Percentiles rank a stretch among this genome's conserved stretches.
These are phyloP conservation scores for Orientallactaga bullata DNA, from an alignment of 2,113 vertebrate species.

Conservation along the genomic window DNA sequence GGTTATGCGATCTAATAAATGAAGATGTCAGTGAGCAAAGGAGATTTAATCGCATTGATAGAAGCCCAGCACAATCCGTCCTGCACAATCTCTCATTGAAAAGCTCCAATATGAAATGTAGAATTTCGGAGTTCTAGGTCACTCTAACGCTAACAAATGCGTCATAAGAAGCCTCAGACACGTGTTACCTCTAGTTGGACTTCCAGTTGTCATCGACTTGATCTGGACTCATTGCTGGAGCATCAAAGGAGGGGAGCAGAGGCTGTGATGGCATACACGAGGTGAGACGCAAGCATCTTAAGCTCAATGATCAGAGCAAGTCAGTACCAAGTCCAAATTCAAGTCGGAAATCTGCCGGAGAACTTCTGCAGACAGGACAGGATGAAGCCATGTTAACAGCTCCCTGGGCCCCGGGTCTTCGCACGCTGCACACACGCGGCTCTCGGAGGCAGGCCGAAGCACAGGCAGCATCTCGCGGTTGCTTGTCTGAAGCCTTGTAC, in stretches of 20 bases:
- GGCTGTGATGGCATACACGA: background rate
- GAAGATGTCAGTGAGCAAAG: background rate
- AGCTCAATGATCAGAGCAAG: background rate
- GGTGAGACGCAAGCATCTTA: background rate
- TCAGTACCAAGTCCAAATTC: background rate
- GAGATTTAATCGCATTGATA: background rate
- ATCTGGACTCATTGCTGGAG: background rate
- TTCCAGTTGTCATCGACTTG: background rate
- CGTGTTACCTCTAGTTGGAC: fast-evolving
- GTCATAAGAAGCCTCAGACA: background rate
- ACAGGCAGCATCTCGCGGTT: background rate
- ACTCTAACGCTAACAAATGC: too few relatives aligned
- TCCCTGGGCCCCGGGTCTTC: background rate
- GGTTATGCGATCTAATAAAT: background rate
- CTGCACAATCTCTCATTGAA: background rate
- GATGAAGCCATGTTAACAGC: background rate
- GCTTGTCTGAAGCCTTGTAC: background rate
- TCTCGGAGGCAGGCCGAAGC: background rate
- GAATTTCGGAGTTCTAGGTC: background rate
- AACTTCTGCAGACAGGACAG: background rate
- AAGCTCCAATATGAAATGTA: background rate
- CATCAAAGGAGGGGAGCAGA: background rate
- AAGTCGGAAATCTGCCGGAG: background rate
- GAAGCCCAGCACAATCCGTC: background rate
- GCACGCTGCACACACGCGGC: fast-evolving